Base-by-base conservation (phyloP, 2,113 vertebrate genomes). In the Solea senegalensis region DNA sequence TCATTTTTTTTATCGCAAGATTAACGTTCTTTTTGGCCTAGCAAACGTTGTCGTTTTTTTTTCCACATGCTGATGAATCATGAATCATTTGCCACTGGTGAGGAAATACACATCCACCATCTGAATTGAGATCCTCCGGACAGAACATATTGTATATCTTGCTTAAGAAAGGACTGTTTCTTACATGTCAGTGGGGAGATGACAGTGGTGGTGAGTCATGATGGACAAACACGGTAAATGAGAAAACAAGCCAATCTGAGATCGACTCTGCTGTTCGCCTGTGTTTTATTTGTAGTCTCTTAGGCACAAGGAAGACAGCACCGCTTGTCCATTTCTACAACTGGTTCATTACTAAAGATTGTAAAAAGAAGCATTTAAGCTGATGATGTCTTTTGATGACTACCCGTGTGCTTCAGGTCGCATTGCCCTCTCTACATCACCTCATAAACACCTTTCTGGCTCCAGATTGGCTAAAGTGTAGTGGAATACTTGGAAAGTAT, bases 131-230 rank as follows among this genome's bases (percentile, higher is more conserved):
- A 49, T 57, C 5, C 0, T 46, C 76, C 48, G 45, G 8, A 39
- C 46, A 46, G 16, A 78, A 64, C 21, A 21, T 21, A 21, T 1
- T 21, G 58, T 69, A 62, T 44, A 53, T 56, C 5, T 54, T 70
- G 41, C 60, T 54, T 50, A 70, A 26, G 15, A 21, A 59, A 68
- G 48, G 63, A 21, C 26, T n/a, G 12, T 71, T 39, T 65, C n/a
- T n/a, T n/a, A n/a, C n/a, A n/a, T n/a, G 51, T 71, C 46, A 40
- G 43, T 58, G 46, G 34, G 14, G 21, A 60, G 40, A 77, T 56
- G 55, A 49, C 0, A 7, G 15, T 56, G 43, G 45, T 61, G 63
- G 48, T 81, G 68, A 81, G 65, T 73, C 64, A 69, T 65, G 34
- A 34, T 34, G 34, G 34, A 34, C 34, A 53, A 70, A 67, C 26